Base-by-base conservation (phyloP, 92 coral and sea anemone species). In the Blastomussa wellsi region DNA sequence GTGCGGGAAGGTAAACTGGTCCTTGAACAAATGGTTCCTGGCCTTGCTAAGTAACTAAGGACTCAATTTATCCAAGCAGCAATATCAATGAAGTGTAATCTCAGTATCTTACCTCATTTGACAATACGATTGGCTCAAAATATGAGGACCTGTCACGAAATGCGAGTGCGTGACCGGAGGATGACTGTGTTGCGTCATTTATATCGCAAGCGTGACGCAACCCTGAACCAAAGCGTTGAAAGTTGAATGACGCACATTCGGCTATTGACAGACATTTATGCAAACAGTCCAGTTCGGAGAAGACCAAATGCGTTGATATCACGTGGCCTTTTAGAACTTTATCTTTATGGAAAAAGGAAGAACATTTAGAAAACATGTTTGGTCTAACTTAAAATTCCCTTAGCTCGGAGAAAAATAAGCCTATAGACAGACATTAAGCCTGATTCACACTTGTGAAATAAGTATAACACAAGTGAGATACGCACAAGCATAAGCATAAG, bases 241-340 rank as follows among this genome's bases (percentile, higher is more conserved):
- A 35, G 26, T 70, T 70, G 75, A 70, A 38, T 33, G 75, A 70
- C 44, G 17, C 26, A 39, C 75, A 70, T 35, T 70, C 37, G 48
- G 1, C 29, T 8, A 9, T 1, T 13, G 16, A 37, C 47, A 70
- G 44, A 70, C 75, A 70, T 36, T 38, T 37, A 17, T 70, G 75
- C 47, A 70, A 70, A 36, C 75, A 70, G 26, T 70, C 75, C 48
- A 70, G 28, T 39, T 70, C 75, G 28, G 75, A 70, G n/a, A 15
- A n/a, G 26, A 70, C 75, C 4, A 35, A 70, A 33, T 33, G 37
- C 17, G 41, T 37, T 36, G 75, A 20, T 70, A 70, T 70, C 41
- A 70, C 75, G 19, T 70, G 75, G 2, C 75, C 75, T 35, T 70
- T 29, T 33, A 70, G 35, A 37, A 5, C 75, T 20, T 36, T 22